Base-by-base conservation (phyloP, 2,113 vertebrate species). In the Panurus biarmicus region DNA sequence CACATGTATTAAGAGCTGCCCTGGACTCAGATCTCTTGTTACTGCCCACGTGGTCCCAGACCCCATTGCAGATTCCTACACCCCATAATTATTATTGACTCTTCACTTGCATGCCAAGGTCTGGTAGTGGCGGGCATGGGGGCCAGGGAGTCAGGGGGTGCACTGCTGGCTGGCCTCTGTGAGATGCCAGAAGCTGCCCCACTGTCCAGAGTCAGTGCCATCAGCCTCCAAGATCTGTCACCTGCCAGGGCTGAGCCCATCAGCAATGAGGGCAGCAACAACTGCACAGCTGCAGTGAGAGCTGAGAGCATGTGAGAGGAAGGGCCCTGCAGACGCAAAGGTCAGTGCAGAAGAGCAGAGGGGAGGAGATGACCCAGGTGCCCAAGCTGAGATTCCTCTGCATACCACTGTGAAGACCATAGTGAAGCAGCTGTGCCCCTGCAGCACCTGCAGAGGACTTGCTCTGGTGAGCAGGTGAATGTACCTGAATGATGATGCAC, bases 71-170 rank as follows among this genome's bases (percentile, higher is more conserved):
- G n/a, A n/a, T n/a, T n/a, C n/a, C n/a, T n/a, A n/a, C n/a, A n/a
- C n/a, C n/a, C n/a, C n/a, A n/a, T n/a, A n/a, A n/a, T 16, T 9
- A 17, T 29, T 17, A 62, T 13, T 65, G 60, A 66, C n/a, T 71
- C 23, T 54, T 67, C 1, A 9, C 14, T 80, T 31, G 7, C 16
- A 8, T 48, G 44, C 7, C 58, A 45, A 72, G 12, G 23, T 76
- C n/a, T 36, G 3, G 35, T 10, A 51, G 21, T 4, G 3, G 5
- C 10, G 22, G 8, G 4, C 1, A 5, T 16, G 7, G 10, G 8
- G 29, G 12, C 28, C 14, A 9, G 17, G 22, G 26, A 44, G 26
- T 14, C 36, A 66, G 36, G 44, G 36, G 33, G 24, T 15, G 12
- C 73, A 51, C 51, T 58, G 53, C 26, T 57, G 36, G 23, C 14